Percentiles rank a stretch among this genome's conserved stretches.
phyloP scores from a whole-genome alignment of 2,797 vertebrate species.

The Micropoecilia bifurca region DNA sequence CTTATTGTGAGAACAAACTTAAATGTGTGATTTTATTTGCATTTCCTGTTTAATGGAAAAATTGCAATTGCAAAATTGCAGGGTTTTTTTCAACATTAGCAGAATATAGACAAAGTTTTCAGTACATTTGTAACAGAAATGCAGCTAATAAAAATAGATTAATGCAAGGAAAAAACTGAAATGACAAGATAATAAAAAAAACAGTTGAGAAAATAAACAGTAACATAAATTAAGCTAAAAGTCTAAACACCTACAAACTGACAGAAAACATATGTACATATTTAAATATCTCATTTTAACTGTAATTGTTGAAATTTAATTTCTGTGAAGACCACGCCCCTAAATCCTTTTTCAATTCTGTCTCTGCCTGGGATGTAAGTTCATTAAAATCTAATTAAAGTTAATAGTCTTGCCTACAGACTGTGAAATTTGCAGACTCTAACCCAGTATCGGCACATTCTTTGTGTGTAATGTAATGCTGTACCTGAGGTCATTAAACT shows the following conservation, averaged over 20 bases:
- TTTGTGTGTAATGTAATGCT: conserved; percentile 18
- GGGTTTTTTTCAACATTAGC: too few species aligned
- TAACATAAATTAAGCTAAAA: neutral
- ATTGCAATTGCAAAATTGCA: too few species aligned
- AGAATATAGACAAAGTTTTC: too few species aligned
- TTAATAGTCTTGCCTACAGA: conserved; percentile 36
- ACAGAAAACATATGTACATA: neutral
- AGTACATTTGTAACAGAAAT: too few species aligned
- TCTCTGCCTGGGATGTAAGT: conserved; percentile 24
- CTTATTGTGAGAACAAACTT: too few species aligned
- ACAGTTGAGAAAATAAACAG: neutral
- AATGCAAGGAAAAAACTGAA: neutral
- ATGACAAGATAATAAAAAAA: neutral
- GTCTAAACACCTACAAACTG: neutral
- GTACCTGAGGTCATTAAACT: conserved; percentile 14
- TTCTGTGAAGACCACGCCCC: conserved; percentile 17
- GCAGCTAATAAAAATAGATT: neutral
- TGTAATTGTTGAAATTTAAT: conserved; percentile 10
- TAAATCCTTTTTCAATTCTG: conserved; percentile 14
- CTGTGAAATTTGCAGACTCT: conserved; percentile 19
- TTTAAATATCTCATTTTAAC: neutral
- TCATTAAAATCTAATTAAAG: conserved; percentile 34
- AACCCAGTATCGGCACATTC: conserved; percentile 19
- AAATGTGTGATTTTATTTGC: too few species aligned
- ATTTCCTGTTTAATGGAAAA: too few species aligned